phyloP scores from a whole-genome alignment of 2,888 invertebrate genomes.

The Rhimphoctona megacephalus region DNA sequence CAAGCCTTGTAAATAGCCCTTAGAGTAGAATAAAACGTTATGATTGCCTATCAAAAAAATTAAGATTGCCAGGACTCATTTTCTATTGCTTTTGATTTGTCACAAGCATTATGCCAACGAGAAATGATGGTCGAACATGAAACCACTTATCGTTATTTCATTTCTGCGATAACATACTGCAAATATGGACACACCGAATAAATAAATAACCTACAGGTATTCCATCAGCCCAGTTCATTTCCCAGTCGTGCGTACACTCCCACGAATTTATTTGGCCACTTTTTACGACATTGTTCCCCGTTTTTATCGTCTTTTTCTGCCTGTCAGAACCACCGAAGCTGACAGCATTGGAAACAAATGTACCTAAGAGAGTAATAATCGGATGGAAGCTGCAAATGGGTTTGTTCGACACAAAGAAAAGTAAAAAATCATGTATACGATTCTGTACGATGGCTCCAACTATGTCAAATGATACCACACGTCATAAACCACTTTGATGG shows the following conservation, averaged over 20 bases:
- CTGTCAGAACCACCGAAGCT: background rate
- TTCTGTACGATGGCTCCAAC: conserved; percentile 12
- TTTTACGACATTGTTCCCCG: background rate
- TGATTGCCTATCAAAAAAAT: background rate
- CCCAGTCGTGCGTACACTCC: background rate
- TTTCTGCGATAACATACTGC: background rate
- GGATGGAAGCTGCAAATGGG: conserved; percentile 18
- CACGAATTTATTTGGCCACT: conserved; percentile 14
- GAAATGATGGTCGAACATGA: background rate
- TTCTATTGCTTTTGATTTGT: background rate
- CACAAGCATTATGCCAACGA: background rate
- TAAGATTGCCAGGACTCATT: background rate
- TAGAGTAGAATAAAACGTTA: conserved; percentile 3
- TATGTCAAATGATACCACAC: background rate
- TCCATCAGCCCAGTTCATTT: conserved; percentile 4
- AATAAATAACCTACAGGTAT: conserved; percentile 9
- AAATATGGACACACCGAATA: background rate
- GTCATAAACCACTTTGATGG: conserved; percentile 37
- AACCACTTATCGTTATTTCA: background rate
- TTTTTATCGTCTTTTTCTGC: conserved; percentile 6
- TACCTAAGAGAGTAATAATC: background rate
- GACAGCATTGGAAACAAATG: conserved; percentile 18
- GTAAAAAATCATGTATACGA: conserved; percentile 2
- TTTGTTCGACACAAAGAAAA: conserved; percentile 14
- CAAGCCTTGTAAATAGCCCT: conserved; percentile 24